Percentiles rank a stretch among this genome's conserved stretches.
phyloP scores from a whole-genome alignment of 1,140 invertebrate species.

The Pogonus chalceus region DNA sequence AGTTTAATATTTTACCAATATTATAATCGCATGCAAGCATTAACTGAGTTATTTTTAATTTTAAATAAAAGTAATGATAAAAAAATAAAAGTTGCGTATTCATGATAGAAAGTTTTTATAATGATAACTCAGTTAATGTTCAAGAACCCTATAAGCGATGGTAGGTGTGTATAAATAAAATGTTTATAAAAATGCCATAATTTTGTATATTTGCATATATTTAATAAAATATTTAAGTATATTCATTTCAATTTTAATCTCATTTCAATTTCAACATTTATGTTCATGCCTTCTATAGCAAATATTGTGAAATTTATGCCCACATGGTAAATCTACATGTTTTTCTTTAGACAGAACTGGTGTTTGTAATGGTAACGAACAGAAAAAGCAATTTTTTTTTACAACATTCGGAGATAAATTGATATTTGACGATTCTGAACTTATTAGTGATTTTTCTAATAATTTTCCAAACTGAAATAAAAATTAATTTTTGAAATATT shows the following conservation, averaged over 20 bases:
- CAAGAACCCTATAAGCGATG: background rate
- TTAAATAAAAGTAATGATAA: background rate
- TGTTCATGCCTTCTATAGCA: background rate
- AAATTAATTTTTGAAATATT: too few species aligned
- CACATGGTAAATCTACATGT: background rate
- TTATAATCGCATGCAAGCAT: too few species aligned
- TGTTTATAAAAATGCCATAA: slow-evolving; percentile 3
- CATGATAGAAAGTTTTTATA: too few species aligned
- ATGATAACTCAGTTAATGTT: too few species aligned
- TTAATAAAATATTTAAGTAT: background rate
- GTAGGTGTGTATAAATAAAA: background rate
- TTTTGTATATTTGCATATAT: slow-evolving; percentile 1
- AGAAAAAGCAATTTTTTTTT: background rate
- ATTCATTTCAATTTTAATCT: background rate
- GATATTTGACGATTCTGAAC: background rate
- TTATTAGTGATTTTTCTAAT: background rate
- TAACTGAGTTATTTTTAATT: too few species aligned
- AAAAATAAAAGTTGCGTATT: too few species aligned
- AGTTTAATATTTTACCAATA: too few species aligned
- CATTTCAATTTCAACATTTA: background rate
- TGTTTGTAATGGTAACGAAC: background rate
- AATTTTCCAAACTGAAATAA: background rate
- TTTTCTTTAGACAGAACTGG: background rate
- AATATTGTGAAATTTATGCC: background rate
- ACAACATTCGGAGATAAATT: background rate